phyloP scores from a whole-genome alignment of 2,888 invertebrate species.

The Cephus rjabovi region DNA sequence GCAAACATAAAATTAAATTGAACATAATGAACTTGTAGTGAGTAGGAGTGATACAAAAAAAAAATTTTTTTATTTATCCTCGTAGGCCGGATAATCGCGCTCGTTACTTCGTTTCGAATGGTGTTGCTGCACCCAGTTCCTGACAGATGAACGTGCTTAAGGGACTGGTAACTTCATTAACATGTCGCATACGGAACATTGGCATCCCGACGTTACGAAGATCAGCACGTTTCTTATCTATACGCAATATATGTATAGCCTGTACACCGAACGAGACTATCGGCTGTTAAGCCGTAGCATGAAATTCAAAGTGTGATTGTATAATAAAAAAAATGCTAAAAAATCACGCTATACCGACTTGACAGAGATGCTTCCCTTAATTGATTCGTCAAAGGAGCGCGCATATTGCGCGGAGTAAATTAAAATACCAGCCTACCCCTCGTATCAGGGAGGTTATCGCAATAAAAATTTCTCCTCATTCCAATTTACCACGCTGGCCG shows the following conservation, averaged over 20 bases:
- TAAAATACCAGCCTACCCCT: conserved; percentile 31
- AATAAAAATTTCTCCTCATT: conserved; percentile 31
- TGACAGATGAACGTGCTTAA: conserved; percentile 5
- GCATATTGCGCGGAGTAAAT: conserved; percentile 27
- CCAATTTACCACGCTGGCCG: conserved; percentile 17
- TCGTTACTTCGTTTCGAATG: conserved; percentile 3
- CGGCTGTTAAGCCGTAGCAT: not conserved
- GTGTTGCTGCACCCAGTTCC: conserved; percentile 3
- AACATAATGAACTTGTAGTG: not conserved
- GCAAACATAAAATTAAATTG: not conserved
- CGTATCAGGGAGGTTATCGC: conserved; percentile 17
- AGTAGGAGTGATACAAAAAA: not conserved
- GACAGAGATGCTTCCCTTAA: conserved; percentile 29
- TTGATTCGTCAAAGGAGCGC: conserved; percentile 32
- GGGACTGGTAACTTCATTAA: conserved; percentile 1
- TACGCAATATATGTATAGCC: not conserved
- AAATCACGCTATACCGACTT: not conserved
- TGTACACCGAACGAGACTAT: not conserved
- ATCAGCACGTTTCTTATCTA: not conserved
- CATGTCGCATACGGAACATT: not conserved
- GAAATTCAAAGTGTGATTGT: not conserved
- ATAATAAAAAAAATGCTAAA: not conserved
- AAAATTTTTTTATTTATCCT: not conserved
- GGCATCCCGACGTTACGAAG: not conserved
- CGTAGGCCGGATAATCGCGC: not conserved